These are phyloP conservation scores for Brenthis hecate DNA, from an alignment of 2,888 invertebrate species.

Conservation along the genomic window DNA sequence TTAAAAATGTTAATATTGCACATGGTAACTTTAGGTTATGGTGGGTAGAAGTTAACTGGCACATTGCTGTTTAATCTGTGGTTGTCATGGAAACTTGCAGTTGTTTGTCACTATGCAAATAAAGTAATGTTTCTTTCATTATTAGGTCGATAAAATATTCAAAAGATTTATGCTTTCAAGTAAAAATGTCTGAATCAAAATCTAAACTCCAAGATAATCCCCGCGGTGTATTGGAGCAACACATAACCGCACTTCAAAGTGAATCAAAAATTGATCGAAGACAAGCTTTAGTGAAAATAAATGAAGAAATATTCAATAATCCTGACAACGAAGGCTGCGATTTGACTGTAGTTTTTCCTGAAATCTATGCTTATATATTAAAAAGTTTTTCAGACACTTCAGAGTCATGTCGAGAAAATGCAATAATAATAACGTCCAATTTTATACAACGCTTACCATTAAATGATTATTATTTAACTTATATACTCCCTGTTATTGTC, in stretches of 20 bases:
- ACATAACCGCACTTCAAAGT: conserved; percentile 77
- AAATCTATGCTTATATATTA: conserved; percentile 68
- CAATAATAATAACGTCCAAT: conserved; percentile 79
- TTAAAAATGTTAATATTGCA: background rate
- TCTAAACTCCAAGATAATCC: conserved; percentile 60
- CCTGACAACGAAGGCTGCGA: conserved; percentile 64
- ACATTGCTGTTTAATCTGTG: background rate
- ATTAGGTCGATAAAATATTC: conserved; percentile 13
- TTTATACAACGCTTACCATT: conserved; percentile 83
- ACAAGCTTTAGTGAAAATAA: conserved; percentile 79
- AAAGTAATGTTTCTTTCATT: background rate
- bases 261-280: conserved; percentile 83
- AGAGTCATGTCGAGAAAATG: conserved; percentile 84
- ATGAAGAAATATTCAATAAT: conserved; percentile 72
- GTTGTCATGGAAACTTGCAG: conserved; percentile 60
- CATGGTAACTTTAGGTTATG: background rate
- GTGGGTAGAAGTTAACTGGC: background rate
- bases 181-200: conserved; percentile 57
- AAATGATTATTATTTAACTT: conserved; percentile 88
- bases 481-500: conserved; percentile 88
- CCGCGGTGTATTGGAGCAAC: conserved; percentile 60
- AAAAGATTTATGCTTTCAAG: background rate
- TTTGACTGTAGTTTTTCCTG: conserved; percentile 61
- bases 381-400: conserved; percentile 80
- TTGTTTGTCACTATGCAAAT: conserved; percentile 56